Percentiles rank a stretch among this genome's conserved stretches.
Conservation (phyloP, 2,113 vertebrate genomes). For the Epinephelus lanceolatus region DNA sequence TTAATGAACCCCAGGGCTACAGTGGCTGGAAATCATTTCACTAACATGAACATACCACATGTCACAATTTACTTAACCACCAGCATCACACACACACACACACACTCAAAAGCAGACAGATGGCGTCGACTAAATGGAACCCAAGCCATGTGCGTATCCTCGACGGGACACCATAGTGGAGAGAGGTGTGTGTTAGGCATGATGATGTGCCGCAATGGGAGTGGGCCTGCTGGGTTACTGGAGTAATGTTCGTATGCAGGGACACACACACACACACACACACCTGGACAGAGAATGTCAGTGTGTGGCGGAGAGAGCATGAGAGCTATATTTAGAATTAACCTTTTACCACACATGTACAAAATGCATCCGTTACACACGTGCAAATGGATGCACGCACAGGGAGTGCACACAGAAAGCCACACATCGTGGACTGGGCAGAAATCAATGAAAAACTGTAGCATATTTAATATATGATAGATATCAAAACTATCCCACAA, state of each 20-base stretch:
- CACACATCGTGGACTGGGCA: not conserved
- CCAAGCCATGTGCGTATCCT: conserved; percentile 18
- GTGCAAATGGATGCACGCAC: not conserved
- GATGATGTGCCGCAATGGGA: conserved; percentile 49
- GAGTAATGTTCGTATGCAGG: conserved; percentile 8
- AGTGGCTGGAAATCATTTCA: not conserved
- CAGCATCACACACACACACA: not conserved
- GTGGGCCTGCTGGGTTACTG: conserved; percentile 54
- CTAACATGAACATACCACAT: not conserved
- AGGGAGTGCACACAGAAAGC: conserved; percentile 1
- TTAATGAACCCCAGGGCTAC: conserved; percentile 7
- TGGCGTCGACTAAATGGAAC: conserved; percentile 35
- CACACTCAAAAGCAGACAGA: conserved; percentile 28
- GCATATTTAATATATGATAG: conserved; percentile 5
- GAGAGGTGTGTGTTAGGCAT: conserved; percentile 34
- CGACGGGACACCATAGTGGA: not conserved
- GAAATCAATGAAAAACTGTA: not conserved
- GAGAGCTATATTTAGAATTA: conserved; percentile 27
- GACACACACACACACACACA: conserved; percentile 21
- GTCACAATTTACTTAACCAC: not conserved
- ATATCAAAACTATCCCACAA: not conserved
- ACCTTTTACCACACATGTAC: conserved; percentile 23
- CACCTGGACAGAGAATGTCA: conserved; percentile 12
- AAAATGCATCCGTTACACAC: conserved; percentile 5
- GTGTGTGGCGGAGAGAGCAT: not conserved